Percentiles rank a stretch among this genome's conserved stretches.
Evolutionary conservation across 2,888 invertebrate species (phyloP).

Genomic region (Phymatocera aterrima): DNA sequence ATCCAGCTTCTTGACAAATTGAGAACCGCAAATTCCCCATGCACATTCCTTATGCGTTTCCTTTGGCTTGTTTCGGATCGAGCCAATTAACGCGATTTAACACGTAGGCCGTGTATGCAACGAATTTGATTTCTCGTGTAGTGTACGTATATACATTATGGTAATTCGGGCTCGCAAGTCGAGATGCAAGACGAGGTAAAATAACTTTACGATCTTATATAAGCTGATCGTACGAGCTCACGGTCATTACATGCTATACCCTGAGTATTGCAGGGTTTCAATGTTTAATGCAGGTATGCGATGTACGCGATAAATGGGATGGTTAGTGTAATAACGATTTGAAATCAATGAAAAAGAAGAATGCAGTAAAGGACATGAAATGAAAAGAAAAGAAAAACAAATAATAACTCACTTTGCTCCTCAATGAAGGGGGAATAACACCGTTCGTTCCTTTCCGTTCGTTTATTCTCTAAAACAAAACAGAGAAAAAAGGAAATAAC

Average conservation of each 20-base stretch:
- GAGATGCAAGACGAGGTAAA: neutral
- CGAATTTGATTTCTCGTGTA: neutral
- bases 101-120: neutral
- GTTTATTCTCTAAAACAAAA: constrained; percentile 66
- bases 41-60: too few relatives aligned
- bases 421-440: constrained; percentile 62
- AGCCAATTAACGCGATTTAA: neutral
- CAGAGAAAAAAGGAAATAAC: constrained; percentile 56
- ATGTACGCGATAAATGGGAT: neutral
- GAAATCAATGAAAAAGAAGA: neutral
- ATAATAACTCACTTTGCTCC: constrained; percentile 68
- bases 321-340: too few relatives aligned
- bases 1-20: too few relatives aligned
- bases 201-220: neutral
- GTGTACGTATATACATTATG: too few relatives aligned
- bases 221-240: neutral
- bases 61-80: neutral
- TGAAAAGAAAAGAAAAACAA: constrained; percentile 29
- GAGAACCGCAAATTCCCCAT: too few relatives aligned
- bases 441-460: constrained; percentile 58
- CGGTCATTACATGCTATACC: too few relatives aligned
- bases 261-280: neutral
- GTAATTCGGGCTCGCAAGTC: too few relatives aligned
- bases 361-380: neutral
- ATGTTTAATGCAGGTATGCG: neutral